Percentiles rank a stretch among this genome's conserved stretches.
Evolutionary conservation across 2,797 vertebrate genomes (phyloP).

Genomic region (Martes flavigula): DNA sequence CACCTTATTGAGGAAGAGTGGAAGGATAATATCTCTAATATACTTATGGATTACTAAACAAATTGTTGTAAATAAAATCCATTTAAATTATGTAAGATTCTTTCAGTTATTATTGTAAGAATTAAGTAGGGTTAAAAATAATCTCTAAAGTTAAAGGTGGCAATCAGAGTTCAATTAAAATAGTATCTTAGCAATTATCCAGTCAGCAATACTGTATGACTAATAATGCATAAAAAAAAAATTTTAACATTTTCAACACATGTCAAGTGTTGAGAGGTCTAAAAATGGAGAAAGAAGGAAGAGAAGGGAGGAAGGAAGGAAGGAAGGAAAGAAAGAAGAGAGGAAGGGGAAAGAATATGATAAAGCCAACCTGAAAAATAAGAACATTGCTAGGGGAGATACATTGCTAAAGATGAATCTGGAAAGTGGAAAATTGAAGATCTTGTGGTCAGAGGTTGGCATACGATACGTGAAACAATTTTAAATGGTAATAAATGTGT

Average conservation of each 20-base stretch:
- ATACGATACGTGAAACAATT: background rate
- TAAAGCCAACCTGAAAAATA: background rate
- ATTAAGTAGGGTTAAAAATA: background rate
- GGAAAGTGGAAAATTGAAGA: background rate
- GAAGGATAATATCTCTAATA: background rate
- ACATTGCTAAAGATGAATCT: background rate
- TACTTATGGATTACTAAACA: background rate
- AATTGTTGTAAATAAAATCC: background rate
- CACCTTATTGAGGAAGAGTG: background rate
- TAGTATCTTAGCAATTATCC: background rate
- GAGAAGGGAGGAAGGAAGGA: background rate
- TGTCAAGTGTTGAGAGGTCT: background rate
- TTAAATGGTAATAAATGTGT: background rate
- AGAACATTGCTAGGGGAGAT: background rate
- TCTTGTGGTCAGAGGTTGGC: background rate
- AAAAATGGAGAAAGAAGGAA: background rate
- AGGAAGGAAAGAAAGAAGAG: background rate
- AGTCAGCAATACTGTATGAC: background rate
- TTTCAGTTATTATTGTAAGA: background rate
- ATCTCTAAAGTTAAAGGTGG: background rate
- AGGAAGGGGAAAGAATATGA: background rate
- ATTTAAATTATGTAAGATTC: background rate
- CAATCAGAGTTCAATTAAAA: background rate
- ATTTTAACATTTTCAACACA: background rate
- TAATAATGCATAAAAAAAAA: background rate